Evolutionary conservation across 2,888 invertebrate genomes (phyloP).

Genomic region (Drosophila vallismaia): DNA sequence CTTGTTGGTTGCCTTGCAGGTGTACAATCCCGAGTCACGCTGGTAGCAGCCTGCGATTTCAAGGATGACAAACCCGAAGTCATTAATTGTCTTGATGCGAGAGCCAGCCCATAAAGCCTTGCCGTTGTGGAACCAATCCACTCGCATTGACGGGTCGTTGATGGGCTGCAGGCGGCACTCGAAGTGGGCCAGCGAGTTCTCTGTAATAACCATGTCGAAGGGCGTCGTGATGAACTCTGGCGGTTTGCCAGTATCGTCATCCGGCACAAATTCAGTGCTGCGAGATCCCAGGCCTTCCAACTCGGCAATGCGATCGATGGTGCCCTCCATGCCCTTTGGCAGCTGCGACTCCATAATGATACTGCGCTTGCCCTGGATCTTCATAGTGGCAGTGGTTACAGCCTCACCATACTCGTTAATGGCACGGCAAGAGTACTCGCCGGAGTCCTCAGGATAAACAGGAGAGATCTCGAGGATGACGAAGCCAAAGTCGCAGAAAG

Average conservation of each 20-base stretch:
- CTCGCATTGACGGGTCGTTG: conserved; percentile 96
- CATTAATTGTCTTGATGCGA: conserved; percentile 97
- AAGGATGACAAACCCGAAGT: conserved; percentile 98
- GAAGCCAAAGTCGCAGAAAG: conserved; percentile 99
- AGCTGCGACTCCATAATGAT: conserved; percentile 96
- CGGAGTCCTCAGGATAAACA: conserved; percentile 97
- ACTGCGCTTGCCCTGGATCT: conserved; percentile 95
- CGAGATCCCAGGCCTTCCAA: conserved; percentile 93
- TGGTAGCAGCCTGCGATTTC: conserved; percentile 97
- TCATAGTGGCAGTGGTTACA: conserved; percentile 94
- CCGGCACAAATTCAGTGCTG: conserved; percentile 88
- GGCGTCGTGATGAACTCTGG: conserved; percentile 96
- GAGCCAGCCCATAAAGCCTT: conserved; percentile 95
- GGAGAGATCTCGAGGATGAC: conserved; percentile 98
- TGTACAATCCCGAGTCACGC: conserved; percentile 95
- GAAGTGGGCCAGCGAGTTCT: conserved; percentile 96
- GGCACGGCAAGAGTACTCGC: conserved; percentile 95
- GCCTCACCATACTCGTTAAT: conserved; percentile 95
- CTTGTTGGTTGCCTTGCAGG: conserved; percentile 95
- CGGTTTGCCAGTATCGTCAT: conserved; percentile 93
- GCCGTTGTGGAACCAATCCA: conserved; percentile 99
- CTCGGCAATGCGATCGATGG: conserved; percentile 96
- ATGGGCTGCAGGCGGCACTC: conserved; percentile 95
- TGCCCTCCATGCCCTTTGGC: conserved; percentile 96
- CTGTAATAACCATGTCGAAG: conserved; percentile 91